Evolutionary conservation across 1,140 invertebrate genomes (phyloP).

Genomic region (Acromyrmex echinatior): DNA sequence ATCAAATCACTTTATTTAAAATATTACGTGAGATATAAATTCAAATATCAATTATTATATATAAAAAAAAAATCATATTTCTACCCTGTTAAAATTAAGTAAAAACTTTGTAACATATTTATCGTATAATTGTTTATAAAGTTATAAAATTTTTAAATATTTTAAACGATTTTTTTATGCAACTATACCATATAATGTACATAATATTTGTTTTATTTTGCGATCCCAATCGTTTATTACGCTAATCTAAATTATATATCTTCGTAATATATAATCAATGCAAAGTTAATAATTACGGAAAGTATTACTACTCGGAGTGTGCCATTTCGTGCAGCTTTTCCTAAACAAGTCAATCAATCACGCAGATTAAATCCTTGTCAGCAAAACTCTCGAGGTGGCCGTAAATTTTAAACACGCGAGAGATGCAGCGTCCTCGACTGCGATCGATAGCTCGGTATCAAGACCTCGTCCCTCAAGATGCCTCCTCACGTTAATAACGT

Average conservation of each 20-base stretch:
- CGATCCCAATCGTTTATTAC: background rate
- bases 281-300: slow-evolving; percentile 51
- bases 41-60: background rate
- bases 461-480: slow-evolving; percentile 30
- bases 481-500: slow-evolving; percentile 44
- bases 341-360: slow-evolving; percentile 65
- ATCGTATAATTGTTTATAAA: background rate
- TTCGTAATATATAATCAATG: slow-evolving; percentile 24
- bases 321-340: slow-evolving; percentile 28
- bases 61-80: background rate
- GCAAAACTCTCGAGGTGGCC: slow-evolving; percentile 56
- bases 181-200: background rate
- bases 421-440: slow-evolving; percentile 37
- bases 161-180: background rate
- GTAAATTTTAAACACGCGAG: slow-evolving; percentile 62
- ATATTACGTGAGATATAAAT: background rate
- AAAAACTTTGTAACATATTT: background rate
- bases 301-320: slow-evolving; percentile 6
- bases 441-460: slow-evolving; percentile 47
- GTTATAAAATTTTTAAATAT: slow-evolving; percentile 12
- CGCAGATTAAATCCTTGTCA: slow-evolving; percentile 66
- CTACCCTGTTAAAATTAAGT: background rate
- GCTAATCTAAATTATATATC: background rate
- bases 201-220: background rate
- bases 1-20: background rate